phyloP scores from a whole-genome alignment of 2,888 invertebrate species.

The Drosophila cognata region DNA sequence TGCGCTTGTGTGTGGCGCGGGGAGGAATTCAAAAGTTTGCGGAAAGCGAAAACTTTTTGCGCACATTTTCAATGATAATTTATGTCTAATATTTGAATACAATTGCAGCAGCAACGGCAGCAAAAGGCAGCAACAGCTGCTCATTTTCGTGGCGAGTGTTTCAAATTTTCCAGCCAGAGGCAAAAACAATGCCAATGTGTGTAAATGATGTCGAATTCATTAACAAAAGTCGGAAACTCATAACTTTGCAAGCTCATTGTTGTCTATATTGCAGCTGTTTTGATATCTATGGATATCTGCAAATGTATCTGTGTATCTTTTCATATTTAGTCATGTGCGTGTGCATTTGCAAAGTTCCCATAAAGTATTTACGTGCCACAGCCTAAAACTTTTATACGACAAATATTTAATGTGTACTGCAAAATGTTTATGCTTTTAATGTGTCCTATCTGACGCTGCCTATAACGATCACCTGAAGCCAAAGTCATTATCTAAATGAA shows the following conservation, averaged over 20 bases:
- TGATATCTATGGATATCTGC: constrained; percentile 11
- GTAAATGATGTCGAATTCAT: constrained; percentile 62
- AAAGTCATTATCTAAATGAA: constrained; percentile 35
- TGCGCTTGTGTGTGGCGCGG: constrained; percentile 2
- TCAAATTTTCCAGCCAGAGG: constrained; percentile 27
- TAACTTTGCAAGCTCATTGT: constrained; percentile 56
- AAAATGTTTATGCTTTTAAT: constrained; percentile 48
- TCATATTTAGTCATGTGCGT: constrained; percentile 30
- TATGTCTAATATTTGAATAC: constrained; percentile 77
- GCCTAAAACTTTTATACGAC: constrained; percentile 48
- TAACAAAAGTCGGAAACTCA: constrained; percentile 63
- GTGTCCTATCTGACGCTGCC: constrained; percentile 19
- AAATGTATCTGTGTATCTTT: constrained; percentile 8
- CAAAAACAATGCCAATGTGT: constrained; percentile 60
- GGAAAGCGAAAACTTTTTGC: constrained; percentile 68
- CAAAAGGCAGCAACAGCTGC: constrained; percentile 46
- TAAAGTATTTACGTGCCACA: constrained; percentile 58
- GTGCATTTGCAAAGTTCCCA: constrained; percentile 37
- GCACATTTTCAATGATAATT: constrained; percentile 73
- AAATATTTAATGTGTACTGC: constrained; percentile 56
- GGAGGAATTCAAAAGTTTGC: constrained; percentile 45
- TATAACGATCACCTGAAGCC: constrained; percentile 45
- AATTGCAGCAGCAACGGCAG: constrained; percentile 55
- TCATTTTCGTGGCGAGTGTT: constrained; percentile 35
- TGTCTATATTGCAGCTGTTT: constrained; percentile 25